Percentiles rank a stretch among this genome's conserved stretches.
Evolutionary conservation across 2,888 invertebrate species (phyloP).

Genomic region (Amphimallon solstitiale): DNA sequence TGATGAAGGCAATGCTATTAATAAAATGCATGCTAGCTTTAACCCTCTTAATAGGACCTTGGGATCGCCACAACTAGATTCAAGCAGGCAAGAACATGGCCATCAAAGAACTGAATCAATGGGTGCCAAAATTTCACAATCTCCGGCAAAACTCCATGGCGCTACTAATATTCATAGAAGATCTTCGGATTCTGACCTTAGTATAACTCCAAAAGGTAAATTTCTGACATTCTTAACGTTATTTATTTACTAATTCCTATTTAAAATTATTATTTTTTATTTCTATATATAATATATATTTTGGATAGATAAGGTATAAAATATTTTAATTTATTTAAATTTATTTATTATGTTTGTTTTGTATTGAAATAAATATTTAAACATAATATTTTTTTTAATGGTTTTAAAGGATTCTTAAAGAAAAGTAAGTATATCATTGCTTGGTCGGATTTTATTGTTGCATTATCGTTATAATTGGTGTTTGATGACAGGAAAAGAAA

Average conservation of each 20-base stretch:
- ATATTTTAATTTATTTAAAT: slow-evolving; percentile 22
- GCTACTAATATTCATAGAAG: slow-evolving; percentile 73
- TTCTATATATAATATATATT: too few relatives aligned
- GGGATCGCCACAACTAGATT: slow-evolving; percentile 56
- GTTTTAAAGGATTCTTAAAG: slow-evolving; percentile 65
- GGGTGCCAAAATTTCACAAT: slow-evolving; percentile 67
- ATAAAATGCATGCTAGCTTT: slow-evolving; percentile 60
- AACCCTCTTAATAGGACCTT: slow-evolving; percentile 58
- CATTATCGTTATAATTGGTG: slow-evolving; percentile 44
- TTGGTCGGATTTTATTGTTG: slow-evolving; percentile 45
- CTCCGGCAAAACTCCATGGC: slow-evolving; percentile 65
- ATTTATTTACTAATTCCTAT: slow-evolving; percentile 12
- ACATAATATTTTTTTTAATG: slow-evolving; percentile 46
- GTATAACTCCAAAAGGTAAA: slow-evolving; percentile 92
- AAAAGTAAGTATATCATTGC: slow-evolving; percentile 66
- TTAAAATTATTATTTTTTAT: slow-evolving; percentile 10
- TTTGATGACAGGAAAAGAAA: slow-evolving; percentile 22
- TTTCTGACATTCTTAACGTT: slow-evolving; percentile 11
- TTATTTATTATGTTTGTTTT: slow-evolving; percentile 18
- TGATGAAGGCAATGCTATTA: slow-evolving; percentile 58
- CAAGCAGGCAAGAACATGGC: slow-evolving; percentile 52
- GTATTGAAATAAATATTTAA: slow-evolving; percentile 19
- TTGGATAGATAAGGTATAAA: too few relatives aligned
- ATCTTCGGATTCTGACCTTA: slow-evolving; percentile 93
- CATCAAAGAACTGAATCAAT: slow-evolving; percentile 69